Base-by-base conservation (phyloP, 2,888 invertebrate species). In the Eueremaeus valkanovi region DNA sequence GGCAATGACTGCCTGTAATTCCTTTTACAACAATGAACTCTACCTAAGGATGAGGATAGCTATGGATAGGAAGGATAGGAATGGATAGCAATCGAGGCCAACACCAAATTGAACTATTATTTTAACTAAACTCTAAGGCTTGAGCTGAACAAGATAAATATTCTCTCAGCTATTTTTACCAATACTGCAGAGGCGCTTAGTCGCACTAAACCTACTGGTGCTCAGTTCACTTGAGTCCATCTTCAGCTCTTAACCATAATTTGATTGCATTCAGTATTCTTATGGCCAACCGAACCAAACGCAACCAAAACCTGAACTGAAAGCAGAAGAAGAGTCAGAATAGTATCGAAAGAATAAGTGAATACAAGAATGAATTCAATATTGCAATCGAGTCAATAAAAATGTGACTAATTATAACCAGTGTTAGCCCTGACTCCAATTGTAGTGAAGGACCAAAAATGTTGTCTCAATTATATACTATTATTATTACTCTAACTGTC, bases 101-200 rank as follows among this genome's bases (percentile, higher is more conserved):
- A 70, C 70, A 45, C 18, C 21, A 45, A 70, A 45, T 40, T 45
- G 40, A 70, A 70, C 24, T 16, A 70, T 70, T 70, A 70, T 70
- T 33, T 63, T 63, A n/a, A n/a, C n/a, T n/a, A n/a, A n/a, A 55
- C 21, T 24, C n/a, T 55, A 11, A 18, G 27, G 42, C 24, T 45
- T 45, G n/a, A 70, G 21, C 70, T 45, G 45, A 45, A 70, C 18
- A 70, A 70, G 70, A 70, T 70, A 45, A 45, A 70, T 70, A 21
- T 45, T 58, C 1, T 18, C n/a, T 36, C 1, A 66, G 36, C 36
- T n/a, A n/a, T n/a, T n/a, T n/a, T n/a, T n/a, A n/a, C n/a, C n/a
- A n/a, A n/a, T n/a, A n/a, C n/a, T n/a, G n/a, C n/a, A n/a, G n/a
- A n/a, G n/a, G n/a, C n/a, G n/a, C n/a, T n/a, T n/a, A n/a, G n/a